Evolutionary conservation across 2,113 vertebrate genomes (phyloP).

Genomic region (Clarias macrocephalus): DNA sequence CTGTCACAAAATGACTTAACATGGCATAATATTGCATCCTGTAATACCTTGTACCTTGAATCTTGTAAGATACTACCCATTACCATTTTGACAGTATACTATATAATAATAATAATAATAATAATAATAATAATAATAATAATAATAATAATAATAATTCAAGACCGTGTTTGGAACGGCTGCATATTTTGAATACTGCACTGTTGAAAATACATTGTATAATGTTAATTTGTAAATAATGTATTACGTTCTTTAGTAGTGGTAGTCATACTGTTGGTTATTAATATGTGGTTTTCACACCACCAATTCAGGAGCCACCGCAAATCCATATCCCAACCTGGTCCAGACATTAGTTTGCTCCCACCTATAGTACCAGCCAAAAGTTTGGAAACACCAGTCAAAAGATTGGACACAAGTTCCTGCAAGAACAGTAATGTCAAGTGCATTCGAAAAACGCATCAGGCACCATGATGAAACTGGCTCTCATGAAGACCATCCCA

Average conservation of each 20-base stretch:
- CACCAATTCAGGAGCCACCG: background rate
- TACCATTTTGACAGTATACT: background rate
- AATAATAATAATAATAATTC: background rate
- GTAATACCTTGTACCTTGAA: background rate
- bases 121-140: background rate
- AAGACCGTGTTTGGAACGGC: background rate
- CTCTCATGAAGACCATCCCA: too few relatives aligned
- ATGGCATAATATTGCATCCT: background rate
- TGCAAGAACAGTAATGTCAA: too few relatives aligned
- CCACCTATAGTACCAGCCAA: too few relatives aligned
- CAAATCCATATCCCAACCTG: background rate
- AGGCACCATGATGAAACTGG: too few relatives aligned
- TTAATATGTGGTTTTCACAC: background rate
- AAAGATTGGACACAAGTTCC: too few relatives aligned
- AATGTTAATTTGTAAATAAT: background rate
- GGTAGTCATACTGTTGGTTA: background rate
- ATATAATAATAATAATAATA: background rate
- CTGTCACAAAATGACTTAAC: background rate
- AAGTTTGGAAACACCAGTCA: too few relatives aligned
- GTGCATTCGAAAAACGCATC: too few relatives aligned
- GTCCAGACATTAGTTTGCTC: background rate
- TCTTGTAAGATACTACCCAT: background rate
- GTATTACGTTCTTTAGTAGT: background rate
- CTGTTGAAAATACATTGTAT: background rate
- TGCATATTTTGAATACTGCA: background rate